Base-by-base conservation (phyloP, 2,113 vertebrate genomes). In the Mirounga angustirostris region DNA sequence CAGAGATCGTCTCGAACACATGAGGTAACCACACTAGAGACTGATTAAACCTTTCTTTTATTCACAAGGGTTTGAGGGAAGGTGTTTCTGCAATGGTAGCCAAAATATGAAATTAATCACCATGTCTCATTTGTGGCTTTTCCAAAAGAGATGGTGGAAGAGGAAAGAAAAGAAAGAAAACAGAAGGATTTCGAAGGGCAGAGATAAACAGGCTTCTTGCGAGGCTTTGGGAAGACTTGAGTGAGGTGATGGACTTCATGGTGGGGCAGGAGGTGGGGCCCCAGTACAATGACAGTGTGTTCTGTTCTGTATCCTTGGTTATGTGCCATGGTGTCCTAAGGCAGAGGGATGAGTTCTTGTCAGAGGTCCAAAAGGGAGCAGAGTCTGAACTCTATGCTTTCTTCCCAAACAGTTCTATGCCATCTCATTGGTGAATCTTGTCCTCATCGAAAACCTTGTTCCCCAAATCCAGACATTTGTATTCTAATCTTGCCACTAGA, bases 41-140 rank as follows among this genome's bases (percentile, higher is more conserved):
- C 50, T 7, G 11, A 97, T 81, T 95, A 69, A n/a, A 82, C 71
- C 76, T 96, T 93, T 83, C 21, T 86, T 58, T 0, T 82, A 74
- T 74, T 63, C 40, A 9, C 58, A 86, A n/a, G 50, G 13, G 0
- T 96, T 92, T 59, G 65, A 86, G 78, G 94, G 82, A 97, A 97
- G 81, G 86, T 78, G 36, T 96, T 98, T 98, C 91, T 98, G 73
- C 85, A 96, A 18, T 1, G 5, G 43, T 90, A 58, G 97, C 95
- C 84, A 95, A 97, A 97, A 97, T 93, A 52, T 15, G 50, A 91
- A 98, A 98, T 98, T 95, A 98, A 97, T 98, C 95, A 91, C 9
- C 63, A 46, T 69, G 67, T 71, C 94, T 97, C n/a, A 33, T 96
- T 97, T 91, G 93, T 93, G 78, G 79, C 91, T 98, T 52, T 46